Percentiles rank a stretch among this genome's conserved stretches.
Conservation (phyloP, 2,888 invertebrate genomes). For the Pilophorus perplexus region DNA sequence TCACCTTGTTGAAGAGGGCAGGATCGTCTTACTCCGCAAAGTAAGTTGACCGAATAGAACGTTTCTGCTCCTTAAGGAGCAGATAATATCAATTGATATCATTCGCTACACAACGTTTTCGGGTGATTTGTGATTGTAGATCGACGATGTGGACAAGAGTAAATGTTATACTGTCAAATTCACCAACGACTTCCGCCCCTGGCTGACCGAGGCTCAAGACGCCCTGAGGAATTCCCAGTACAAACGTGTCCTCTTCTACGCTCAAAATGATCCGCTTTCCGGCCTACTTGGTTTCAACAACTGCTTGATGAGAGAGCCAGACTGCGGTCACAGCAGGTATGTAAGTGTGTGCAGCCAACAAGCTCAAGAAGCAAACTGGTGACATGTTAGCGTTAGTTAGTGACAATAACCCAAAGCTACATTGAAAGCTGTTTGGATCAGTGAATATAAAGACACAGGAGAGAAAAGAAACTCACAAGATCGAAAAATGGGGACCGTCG, state of each 20-base stretch:
- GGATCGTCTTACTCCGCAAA: conserved; percentile 32
- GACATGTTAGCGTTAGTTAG: too few relatives aligned
- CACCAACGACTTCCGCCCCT: conserved; percentile 49
- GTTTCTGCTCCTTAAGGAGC: too few relatives aligned
- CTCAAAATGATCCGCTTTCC: conserved; percentile 65
- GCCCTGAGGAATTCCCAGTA: conserved; percentile 53
- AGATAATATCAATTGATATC: too few relatives aligned
- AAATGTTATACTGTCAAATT: conserved; percentile 7
- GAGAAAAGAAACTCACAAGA: too few relatives aligned
- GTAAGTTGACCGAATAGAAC: too few relatives aligned
- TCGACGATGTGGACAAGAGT: background rate
- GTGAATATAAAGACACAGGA: too few relatives aligned
- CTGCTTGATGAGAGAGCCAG: conserved; percentile 77
- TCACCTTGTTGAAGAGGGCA: conserved; percentile 28
- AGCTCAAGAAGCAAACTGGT: too few relatives aligned
- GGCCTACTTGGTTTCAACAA: conserved; percentile 88
- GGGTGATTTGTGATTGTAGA: background rate
- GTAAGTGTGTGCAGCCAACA: too few relatives aligned
- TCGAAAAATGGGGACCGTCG: too few relatives aligned
- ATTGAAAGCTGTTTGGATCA: too few relatives aligned
- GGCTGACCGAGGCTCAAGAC: conserved; percentile 57
- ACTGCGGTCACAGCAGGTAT: conserved; percentile 60
- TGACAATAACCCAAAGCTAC: too few relatives aligned
- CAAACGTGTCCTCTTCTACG: conserved; percentile 63
- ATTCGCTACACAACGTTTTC: too few relatives aligned